A percentile compares a stretch with the other conserved stretches of the same genome.
Conservation (phyloP, 53 echinoderm and acorn worm species). For the Zoroaster sp. region DNA sequence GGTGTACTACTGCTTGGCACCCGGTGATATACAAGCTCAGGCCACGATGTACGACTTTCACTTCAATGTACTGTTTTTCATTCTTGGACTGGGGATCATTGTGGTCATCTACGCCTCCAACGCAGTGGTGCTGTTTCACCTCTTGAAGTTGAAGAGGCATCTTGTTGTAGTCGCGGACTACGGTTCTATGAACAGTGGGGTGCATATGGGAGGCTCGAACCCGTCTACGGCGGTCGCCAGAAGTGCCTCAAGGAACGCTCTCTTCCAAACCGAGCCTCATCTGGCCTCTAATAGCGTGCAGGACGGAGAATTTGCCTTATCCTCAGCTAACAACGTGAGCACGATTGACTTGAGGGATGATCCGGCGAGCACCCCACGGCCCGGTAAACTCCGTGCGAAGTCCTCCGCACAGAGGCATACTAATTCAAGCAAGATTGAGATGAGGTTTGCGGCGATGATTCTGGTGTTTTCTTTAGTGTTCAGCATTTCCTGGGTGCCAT, state of each 20-base stretch:
- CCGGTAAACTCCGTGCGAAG: not conserved
- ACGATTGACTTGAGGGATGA: not conserved
- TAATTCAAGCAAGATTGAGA: slow-evolving; percentile 31
- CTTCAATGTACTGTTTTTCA: slow-evolving; percentile 56
- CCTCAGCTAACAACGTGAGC: not conserved
- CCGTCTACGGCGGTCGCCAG: not conserved
- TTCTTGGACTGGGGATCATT: slow-evolving; percentile 44
- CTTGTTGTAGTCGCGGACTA: not conserved
- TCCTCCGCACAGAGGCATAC: not conserved
- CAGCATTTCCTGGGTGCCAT: slow-evolving; percentile 65
- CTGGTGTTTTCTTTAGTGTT: slow-evolving; percentile 56
- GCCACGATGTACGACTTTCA: slow-evolving; percentile 52
- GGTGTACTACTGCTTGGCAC: slow-evolving; percentile 59
- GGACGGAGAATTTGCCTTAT: not conserved
- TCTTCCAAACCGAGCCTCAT: not conserved
- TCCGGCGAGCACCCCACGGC: not conserved
- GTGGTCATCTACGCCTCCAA: slow-evolving; percentile 58
- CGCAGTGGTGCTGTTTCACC: slow-evolving; percentile 47
- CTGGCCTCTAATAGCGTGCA: not conserved
- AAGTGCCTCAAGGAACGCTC: not conserved
- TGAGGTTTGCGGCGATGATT: slow-evolving; percentile 56
- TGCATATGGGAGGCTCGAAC: not conserved
- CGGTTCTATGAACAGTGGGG: not conserved
- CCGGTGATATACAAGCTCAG: slow-evolving; percentile 51
- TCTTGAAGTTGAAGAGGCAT: slow-evolving; percentile 24